A percentile compares a stretch with the other conserved stretches of the same genome.
phyloP scores from a whole-genome alignment of 2,113 vertebrate species.

The Poeciliopsis prolifica region DNA sequence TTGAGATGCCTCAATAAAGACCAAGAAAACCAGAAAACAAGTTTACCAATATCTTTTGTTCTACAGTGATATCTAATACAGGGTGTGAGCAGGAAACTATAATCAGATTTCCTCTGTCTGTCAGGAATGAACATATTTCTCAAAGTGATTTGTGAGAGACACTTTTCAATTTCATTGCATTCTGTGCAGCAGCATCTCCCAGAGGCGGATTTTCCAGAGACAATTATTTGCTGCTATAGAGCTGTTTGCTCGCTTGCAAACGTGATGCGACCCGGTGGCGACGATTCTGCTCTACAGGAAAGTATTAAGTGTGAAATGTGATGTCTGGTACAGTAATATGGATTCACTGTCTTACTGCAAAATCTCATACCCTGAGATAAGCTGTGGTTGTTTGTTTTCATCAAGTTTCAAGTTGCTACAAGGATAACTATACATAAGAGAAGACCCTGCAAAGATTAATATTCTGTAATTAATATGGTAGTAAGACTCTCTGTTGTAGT shows the following conservation, averaged over 20 bases:
- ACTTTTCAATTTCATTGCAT: slow-evolving; percentile 15
- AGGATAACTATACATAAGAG: not conserved
- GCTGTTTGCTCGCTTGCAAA: slow-evolving; percentile 24
- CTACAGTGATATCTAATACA: slow-evolving; percentile 26
- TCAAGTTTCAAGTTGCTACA: slow-evolving; percentile 17
- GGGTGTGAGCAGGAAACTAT: slow-evolving; percentile 19
- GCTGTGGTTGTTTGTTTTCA: slow-evolving; percentile 8
- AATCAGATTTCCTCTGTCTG: slow-evolving; percentile 52
- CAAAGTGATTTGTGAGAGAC: slow-evolving; percentile 33
- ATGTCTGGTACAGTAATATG: slow-evolving; percentile 1
- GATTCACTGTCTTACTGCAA: slow-evolving; percentile 4
- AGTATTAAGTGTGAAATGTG: slow-evolving; percentile 21
- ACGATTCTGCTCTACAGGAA: slow-evolving; percentile 11
- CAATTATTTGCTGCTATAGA: slow-evolving; percentile 31
- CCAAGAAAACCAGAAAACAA: slow-evolving; percentile 37
- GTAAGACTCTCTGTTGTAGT: no score
- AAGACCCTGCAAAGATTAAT: not conserved
- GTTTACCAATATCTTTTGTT: slow-evolving; percentile 40
- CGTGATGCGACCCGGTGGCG: slow-evolving; percentile 25
- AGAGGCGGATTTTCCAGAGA: slow-evolving; percentile 20
- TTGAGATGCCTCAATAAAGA: slow-evolving; percentile 16
- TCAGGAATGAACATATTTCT: slow-evolving; percentile 45
- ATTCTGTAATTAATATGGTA: no score
- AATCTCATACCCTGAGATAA: slow-evolving; percentile 27
- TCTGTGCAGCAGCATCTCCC: slow-evolving; percentile 21